Base-by-base conservation (phyloP, 2,888 invertebrate genomes). In the Mystacides longicornis region DNA sequence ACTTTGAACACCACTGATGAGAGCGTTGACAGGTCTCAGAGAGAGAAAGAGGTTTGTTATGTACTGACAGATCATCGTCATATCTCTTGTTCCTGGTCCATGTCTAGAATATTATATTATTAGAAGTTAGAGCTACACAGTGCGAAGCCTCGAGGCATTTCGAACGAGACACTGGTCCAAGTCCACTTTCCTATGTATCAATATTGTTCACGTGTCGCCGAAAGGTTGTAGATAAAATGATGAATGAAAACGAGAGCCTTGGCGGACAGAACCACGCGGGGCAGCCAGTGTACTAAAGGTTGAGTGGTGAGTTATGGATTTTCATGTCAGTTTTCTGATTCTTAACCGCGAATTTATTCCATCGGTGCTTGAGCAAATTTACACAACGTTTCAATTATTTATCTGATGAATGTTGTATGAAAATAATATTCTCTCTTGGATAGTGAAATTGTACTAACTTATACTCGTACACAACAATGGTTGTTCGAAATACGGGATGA, bases 141-240 rank as follows among this genome's bases (percentile, higher is more conserved):
- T 27, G 27, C 37, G 14, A 14, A 14, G 37, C 37, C 37, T 14
- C 3, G 16, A 16, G 37, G 37, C 37, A 37, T 37, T 14, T 14
- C 37, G 16, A 37, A 37, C 37, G 37, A 37, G 37, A 37, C 37
- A 37, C 37, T 37, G 16, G 14, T 37, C n/a, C 14, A 14, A 14
- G 37, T 37, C 37, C 37, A 37, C 37, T 37, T 37, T 37, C 37
- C 37, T 37, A 37, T 37, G 37, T 37, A 37, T 37, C 37, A 37
- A 37, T 37, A 37, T 37, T 37, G 37, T 37, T 37, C 37, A 37
- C 7, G 37, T 37, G 37, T 37, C 37, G 37, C 37, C 37, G 37
- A 37, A 37, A 37, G 37, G 37, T 37, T 37, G 16, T 16, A 16
- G 37, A 37, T 37, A 37, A 37, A 37, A 37, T 37, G 37, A 37